A percentile compares a stretch with the other conserved stretches of the same genome.
These are phyloP conservation scores for Hymenopus coronatus DNA, from an alignment of 2,888 invertebrate species.

Conservation along the genomic window DNA sequence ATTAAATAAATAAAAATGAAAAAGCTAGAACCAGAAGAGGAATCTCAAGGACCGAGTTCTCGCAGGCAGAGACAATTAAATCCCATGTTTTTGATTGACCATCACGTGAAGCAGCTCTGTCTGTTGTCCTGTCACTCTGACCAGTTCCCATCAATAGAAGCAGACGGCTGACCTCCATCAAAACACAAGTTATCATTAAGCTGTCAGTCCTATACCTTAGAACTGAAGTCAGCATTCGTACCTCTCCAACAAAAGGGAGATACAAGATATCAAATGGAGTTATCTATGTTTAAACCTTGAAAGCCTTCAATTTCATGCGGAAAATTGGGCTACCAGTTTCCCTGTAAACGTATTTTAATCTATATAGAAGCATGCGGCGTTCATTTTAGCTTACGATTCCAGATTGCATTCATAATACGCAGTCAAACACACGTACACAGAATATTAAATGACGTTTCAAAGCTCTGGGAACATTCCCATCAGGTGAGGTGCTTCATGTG, in stretches of 20 bases:
- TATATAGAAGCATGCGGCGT: not conserved
- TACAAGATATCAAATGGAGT: not conserved
- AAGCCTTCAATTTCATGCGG: not conserved
- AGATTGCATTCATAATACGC: too few species aligned
- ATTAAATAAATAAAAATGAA: too few species aligned
- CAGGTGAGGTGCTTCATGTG: too few species aligned
- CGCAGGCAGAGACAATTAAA: too few species aligned
- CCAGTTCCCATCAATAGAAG: not conserved
- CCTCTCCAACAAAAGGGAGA: not conserved
- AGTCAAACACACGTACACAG: too few species aligned
- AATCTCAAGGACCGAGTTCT: too few species aligned
- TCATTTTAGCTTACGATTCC: too few species aligned
- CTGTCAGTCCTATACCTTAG: not conserved
- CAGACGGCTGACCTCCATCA: not conserved
- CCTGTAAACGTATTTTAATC: not conserved
- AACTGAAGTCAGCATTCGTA: not conserved
- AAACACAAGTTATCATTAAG: conserved; percentile 2
- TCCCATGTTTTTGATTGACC: too few species aligned
- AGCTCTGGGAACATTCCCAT: too few species aligned
- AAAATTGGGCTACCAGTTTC: not conserved
- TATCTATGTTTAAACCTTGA: not conserved
- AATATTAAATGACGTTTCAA: too few species aligned
- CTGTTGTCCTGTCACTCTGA: not conserved
- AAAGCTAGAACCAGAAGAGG: too few species aligned
- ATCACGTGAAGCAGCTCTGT: not conserved